Base-by-base conservation (phyloP, 2,888 invertebrate genomes). In the Horisme vitalbata region DNA sequence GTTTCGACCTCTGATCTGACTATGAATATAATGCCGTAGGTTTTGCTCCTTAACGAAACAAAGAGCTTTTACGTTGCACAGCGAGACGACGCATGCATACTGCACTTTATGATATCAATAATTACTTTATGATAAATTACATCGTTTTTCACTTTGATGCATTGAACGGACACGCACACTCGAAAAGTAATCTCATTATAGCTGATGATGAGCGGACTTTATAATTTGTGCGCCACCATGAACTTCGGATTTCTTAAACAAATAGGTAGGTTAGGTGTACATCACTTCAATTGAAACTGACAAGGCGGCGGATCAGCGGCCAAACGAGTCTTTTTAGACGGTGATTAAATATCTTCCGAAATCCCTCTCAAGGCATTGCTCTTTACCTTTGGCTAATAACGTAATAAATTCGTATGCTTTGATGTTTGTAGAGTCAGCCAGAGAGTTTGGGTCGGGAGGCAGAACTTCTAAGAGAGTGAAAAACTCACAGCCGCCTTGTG, bases 391-490 rank as follows among this genome's bases (percentile, higher is more conserved):
- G 60, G 61, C 58, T 63, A 80, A 79, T 70, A 69, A 61, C 76
- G 79, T 82, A 81, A 83, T 77, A 79, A 79, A 82, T 78, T 70
- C 69, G 70, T 77, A 73, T 74, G 77, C 83, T 86, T 86, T 87
- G 83, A 85, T 82, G 84, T 85, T 41, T 43, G 45, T 36, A n/a
- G 38, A 27, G 32, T 34, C 28, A 68, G 66, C 63, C 55, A 58
- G 61, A 63, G 57, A 61, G 61, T 52, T 45, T 39, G 50, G 39
- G 52, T 45, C 39, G 50, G 39, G 52, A 37, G 57, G 45, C 61
- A 60, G 55, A 62, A 63, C 55, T 59, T 45, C 44, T 27, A 32
- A 23, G 78, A 68, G 81, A 83, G 79, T 75, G 78, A 76, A 72
- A 75, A 73, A 74, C 68, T 71, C 68, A 79, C 75, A 70, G 75